Conservation (phyloP, 2,113 vertebrate species). For the Bolborhynchus lineola region DNA sequence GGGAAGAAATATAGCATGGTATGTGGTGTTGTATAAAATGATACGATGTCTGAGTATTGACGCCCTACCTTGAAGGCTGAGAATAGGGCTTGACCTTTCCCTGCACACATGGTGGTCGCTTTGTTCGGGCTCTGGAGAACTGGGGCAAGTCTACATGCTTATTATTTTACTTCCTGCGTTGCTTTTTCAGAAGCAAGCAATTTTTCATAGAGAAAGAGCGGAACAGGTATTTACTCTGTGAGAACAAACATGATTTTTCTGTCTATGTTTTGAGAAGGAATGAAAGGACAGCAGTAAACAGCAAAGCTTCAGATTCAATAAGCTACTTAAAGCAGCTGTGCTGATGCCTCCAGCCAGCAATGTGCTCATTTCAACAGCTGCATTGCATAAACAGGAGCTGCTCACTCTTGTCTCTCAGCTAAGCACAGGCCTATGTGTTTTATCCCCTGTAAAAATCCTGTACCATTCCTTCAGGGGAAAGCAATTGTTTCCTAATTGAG, state of each 20-base stretch:
- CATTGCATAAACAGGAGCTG: slow-evolving; percentile 36
- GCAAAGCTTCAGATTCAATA: not conserved
- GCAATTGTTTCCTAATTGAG: not conserved
- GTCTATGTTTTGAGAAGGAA: not conserved
- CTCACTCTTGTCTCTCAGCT: not conserved
- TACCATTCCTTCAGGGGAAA: not conserved
- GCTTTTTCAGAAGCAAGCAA: not conserved
- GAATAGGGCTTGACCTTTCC: not conserved
- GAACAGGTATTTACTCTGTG: not conserved
- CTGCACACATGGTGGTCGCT: not conserved
- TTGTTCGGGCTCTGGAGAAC: not conserved
- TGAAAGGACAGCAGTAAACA: slow-evolving; percentile 2
- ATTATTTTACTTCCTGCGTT: not conserved
- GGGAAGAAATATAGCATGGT: not conserved
- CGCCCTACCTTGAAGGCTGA: not conserved
- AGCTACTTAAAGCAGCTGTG: slow-evolving; percentile 33
- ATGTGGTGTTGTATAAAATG: not conserved
- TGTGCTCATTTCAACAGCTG: slow-evolving; percentile 46
- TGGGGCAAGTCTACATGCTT: not conserved
- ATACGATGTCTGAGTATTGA: fast-evolving
- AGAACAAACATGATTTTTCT: not conserved
- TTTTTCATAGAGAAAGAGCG: not conserved
- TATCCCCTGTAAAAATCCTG: not conserved
- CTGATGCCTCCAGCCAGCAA: slow-evolving; percentile 24
- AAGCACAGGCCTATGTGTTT: not conserved